These are phyloP conservation scores for Diachrysia chrysitis DNA, from an alignment of 2,888 invertebrate species.

Conservation along the genomic window DNA sequence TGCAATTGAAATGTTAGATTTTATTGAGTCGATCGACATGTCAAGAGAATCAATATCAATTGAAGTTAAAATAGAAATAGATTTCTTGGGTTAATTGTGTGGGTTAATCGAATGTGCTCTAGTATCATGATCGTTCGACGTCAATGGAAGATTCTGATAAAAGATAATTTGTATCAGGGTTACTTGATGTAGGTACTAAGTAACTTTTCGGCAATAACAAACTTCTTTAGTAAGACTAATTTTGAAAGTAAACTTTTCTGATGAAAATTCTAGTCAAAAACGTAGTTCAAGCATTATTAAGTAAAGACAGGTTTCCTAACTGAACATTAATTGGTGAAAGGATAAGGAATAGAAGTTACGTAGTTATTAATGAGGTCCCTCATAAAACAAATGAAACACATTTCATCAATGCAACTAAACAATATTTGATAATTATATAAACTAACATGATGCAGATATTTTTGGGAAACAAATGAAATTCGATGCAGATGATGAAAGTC, in stretches of 20 bases:
- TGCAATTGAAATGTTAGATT: slow-evolving; percentile 43
- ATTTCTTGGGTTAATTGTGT: slow-evolving; percentile 44
- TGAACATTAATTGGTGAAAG: background rate
- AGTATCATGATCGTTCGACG: slow-evolving; percentile 26
- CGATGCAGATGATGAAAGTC: too few species aligned
- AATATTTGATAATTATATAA: too few species aligned
- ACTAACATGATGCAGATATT: too few species aligned
- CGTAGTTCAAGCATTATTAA: background rate
- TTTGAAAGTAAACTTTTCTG: background rate
- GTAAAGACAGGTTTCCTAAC: background rate
- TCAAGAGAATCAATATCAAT: slow-evolving; percentile 49
- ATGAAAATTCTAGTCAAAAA: background rate
- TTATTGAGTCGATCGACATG: slow-evolving; percentile 30
- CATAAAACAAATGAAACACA: background rate
- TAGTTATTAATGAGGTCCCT: too few species aligned
- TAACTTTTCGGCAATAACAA: background rate
- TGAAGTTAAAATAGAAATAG: slow-evolving; percentile 47
- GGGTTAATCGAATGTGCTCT: slow-evolving; percentile 49
- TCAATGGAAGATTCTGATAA: slow-evolving; percentile 27
- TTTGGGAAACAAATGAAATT: too few species aligned
- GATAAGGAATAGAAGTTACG: background rate
- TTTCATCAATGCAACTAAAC: too few species aligned
- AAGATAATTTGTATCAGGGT: background rate
- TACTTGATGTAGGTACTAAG: background rate
- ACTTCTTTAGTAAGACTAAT: background rate